Percentiles rank a stretch among this genome's conserved stretches.
phyloP scores from a whole-genome alignment of 2,113 vertebrate species.

The Ptilonorhynchus violaceus region DNA sequence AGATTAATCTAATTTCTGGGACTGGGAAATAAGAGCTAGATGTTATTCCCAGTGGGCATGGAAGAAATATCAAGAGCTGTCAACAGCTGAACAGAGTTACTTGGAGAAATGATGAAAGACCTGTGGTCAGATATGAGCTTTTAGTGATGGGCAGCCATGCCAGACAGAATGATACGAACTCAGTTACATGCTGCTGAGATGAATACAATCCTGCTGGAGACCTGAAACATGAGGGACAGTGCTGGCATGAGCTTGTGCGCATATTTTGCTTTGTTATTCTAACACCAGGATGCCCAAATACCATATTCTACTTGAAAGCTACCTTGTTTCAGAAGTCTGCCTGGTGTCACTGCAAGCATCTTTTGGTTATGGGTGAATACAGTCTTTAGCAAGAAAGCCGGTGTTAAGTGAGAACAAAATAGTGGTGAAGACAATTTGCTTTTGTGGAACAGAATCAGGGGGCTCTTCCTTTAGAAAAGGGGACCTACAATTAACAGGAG shows the following conservation, averaged over 20 bases:
- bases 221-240: neutral
- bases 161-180: neutral
- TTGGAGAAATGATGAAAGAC: neutral
- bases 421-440: neutral
- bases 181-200: neutral
- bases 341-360: neutral
- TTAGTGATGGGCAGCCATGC: neutral
- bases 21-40: neutral
- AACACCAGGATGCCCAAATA: neutral
- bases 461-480: neutral
- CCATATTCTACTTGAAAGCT: neutral
- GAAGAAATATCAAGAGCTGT: slow-evolving; percentile 14
- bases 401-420: neutral
- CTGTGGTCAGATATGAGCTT: neutral
- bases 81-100: slow-evolving; percentile 4
- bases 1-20: slow-evolving; percentile 13
- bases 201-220: neutral
- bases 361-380: neutral
- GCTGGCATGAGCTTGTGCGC: neutral
- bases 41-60: neutral
- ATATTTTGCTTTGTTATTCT: neutral
- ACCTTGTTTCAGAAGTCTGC: neutral
- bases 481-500: neutral
- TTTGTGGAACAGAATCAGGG: neutral
- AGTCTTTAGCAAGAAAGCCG: neutral